phyloP scores from a whole-genome alignment of 1,140 invertebrate genomes.

The Aphidius gifuensis region DNA sequence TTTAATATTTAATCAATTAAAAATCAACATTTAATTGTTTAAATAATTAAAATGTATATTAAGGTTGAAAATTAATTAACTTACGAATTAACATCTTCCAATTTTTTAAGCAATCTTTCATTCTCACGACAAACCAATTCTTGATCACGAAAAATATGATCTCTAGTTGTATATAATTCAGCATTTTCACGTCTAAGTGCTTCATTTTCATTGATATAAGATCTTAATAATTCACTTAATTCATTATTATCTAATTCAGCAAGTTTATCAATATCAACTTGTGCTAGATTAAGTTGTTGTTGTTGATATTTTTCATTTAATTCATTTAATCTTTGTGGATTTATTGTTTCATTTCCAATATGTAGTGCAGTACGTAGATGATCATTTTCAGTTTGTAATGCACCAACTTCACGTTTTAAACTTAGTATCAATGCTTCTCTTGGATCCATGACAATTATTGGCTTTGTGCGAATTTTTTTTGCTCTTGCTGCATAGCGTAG shows the following conservation, averaged over 20 bases:
- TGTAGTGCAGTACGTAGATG: slow-evolving; percentile 75
- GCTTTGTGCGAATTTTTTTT: slow-evolving; percentile 85
- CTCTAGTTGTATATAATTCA: slow-evolving; percentile 76
- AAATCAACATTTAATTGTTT: background rate
- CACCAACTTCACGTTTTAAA: slow-evolving; percentile 83
- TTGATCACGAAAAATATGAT: slow-evolving; percentile 81
- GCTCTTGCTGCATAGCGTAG: slow-evolving; percentile 83
- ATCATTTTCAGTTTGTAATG: slow-evolving; percentile 88
- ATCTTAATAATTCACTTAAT: slow-evolving; percentile 69
- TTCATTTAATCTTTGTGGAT: slow-evolving; percentile 29
- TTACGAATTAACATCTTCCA: slow-evolving; percentile 84
- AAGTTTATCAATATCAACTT: slow-evolving; percentile 69
- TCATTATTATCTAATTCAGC: slow-evolving; percentile 69
- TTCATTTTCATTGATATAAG: slow-evolving; percentile 84
- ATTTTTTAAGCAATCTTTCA: slow-evolving; percentile 78
- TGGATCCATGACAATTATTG: slow-evolving; percentile 91
- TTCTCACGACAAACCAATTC: slow-evolving; percentile 88
- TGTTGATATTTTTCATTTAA: slow-evolving; percentile 32
- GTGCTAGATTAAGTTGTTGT: slow-evolving; percentile 51
- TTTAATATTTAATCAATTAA: slow-evolving; percentile 16
- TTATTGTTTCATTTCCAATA: slow-evolving; percentile 41
- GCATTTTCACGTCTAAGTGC: slow-evolving; percentile 81
- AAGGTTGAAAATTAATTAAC: slow-evolving; percentile 36
- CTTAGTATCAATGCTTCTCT: slow-evolving; percentile 86
- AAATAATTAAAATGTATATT: too few relatives aligned